These are phyloP conservation scores for Physocephala rufipes DNA, from an alignment of 2,888 invertebrate species.

Conservation along the genomic window DNA sequence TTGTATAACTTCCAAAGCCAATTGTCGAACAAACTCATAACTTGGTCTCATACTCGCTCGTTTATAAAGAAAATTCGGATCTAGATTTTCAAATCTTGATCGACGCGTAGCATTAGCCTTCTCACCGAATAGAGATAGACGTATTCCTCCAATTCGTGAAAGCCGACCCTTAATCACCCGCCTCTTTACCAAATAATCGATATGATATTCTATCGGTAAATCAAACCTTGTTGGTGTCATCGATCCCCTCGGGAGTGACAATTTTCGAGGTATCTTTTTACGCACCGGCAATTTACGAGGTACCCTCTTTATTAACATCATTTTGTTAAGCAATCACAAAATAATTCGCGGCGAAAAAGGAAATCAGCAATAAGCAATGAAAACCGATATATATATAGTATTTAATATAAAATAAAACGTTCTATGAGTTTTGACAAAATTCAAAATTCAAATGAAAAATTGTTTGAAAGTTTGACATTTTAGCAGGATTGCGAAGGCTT, in stretches of 20 bases:
- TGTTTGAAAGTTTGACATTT: background rate
- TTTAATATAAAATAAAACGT: too few relatives aligned
- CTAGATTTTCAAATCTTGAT: slow-evolving; percentile 13
- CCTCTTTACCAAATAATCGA: background rate
- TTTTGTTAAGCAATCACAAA: too few relatives aligned
- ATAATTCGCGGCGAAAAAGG: too few relatives aligned
- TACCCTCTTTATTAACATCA: too few relatives aligned
- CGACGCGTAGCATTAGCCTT: slow-evolving; percentile 15
- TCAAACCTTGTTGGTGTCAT: slow-evolving; percentile 1
- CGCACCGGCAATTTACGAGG: too few relatives aligned
- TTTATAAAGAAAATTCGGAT: slow-evolving; percentile 30
- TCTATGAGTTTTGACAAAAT: too few relatives aligned
- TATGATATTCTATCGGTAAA: slow-evolving; percentile 16
- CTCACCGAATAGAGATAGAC: background rate
- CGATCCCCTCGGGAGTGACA: too few relatives aligned
- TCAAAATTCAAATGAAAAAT: background rate
- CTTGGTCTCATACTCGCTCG: background rate
- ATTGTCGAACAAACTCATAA: background rate
- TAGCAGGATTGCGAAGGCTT: too few relatives aligned
- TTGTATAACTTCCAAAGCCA: slow-evolving; percentile 25
- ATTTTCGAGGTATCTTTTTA: too few relatives aligned
- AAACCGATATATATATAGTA: background rate
- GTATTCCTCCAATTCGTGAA: background rate
- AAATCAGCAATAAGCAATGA: background rate
- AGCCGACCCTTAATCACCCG: background rate